Evolutionary conservation across 2,888 invertebrate species (phyloP).

Genomic region (Ferdinandea cuprea): DNA sequence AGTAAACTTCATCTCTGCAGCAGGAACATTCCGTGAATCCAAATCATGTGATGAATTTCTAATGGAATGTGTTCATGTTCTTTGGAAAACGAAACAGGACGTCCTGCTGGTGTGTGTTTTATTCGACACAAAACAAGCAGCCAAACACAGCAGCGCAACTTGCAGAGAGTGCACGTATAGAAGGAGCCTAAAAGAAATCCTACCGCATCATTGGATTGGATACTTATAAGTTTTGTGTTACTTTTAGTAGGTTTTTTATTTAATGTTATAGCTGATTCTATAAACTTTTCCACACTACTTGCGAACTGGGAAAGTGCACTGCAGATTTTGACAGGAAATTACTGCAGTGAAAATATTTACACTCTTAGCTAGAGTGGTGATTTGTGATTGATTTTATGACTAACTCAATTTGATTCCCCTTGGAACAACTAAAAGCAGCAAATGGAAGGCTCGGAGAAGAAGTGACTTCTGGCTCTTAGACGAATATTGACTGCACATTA

Average conservation of each 20-base stretch:
- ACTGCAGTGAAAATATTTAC: slow-evolving; percentile 2
- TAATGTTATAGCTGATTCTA: slow-evolving; percentile 10
- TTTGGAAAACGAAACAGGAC: slow-evolving; percentile 55
- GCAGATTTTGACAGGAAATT: slow-evolving; percentile 11
- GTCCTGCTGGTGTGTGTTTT: slow-evolving; percentile 12
- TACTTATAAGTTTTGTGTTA: slow-evolving; percentile 5
- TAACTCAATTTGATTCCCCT: too few species aligned
- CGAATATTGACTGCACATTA: too few species aligned
- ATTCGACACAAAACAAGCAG: not conserved
- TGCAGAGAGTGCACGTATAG: slow-evolving; percentile 12
- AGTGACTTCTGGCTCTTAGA: too few species aligned
- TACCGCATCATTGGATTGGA: slow-evolving; percentile 27
- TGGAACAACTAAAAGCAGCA: too few species aligned
- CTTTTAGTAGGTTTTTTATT: slow-evolving; percentile 17
- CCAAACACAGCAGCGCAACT: slow-evolving; percentile 21
- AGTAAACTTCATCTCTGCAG: slow-evolving; percentile 68
- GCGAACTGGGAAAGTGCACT: slow-evolving; percentile 5
- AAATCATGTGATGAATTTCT: slow-evolving; percentile 73
- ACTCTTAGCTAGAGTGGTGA: not conserved
- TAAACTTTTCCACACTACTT: slow-evolving; percentile 19
- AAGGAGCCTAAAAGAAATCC: slow-evolving; percentile 16
- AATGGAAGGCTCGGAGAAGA: too few species aligned
- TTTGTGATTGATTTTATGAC: not conserved
- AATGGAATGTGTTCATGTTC: slow-evolving; percentile 60
- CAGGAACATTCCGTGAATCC: slow-evolving; percentile 63